Evolutionary conservation across 2,113 vertebrate species (phyloP), one percentile per base, ranked within the genome.

Genomic region (Pan troglodytes): DNA sequence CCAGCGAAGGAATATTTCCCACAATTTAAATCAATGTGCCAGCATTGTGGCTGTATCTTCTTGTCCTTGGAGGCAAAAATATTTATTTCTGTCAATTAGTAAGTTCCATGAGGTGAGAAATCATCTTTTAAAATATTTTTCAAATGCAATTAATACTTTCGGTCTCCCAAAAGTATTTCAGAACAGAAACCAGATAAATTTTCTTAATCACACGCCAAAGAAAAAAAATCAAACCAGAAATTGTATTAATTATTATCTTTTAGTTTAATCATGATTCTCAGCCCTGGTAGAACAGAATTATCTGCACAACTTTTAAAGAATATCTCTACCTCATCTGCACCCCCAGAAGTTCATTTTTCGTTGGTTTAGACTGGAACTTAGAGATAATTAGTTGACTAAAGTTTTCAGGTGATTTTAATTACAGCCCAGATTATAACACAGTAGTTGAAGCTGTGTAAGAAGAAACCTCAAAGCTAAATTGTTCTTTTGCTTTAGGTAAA

Each of bases 181-280:
- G 64, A 94, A 87, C 27, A 81, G 55, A 93, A 87, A 88, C 18
- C 6, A 90, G 45, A 38, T 64, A 72, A 59, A 57, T 80, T 86
- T 80, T 95, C 48, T 91, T 91, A 97, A 43, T 88, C 86, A 85
- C 57, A 67, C 9, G 2, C 22, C 83, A 97, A 94, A 93, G 67
- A 81, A 87, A 68, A 93, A 23, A 78, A 8, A 43, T 38, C 18
- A 95, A 96, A 64, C 2, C 16, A 83, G 73, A 82, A 86, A 68
- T 76, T 73, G 4, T 72, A 90, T 78, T 86, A 79, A 85, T 78
- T 40, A 52, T 61, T 78, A 55, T 81, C 50, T 87, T 68, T 79
- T 70, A 67, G 22, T 93, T 93, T 92, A 90, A 50, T 67, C 52
- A 30, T 11, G 20, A 9, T 76, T 72, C 22, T 96, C 43, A 80